Conservation (phyloP, 23 tunicate genomes). For the Trididemnum miniatum region DNA sequence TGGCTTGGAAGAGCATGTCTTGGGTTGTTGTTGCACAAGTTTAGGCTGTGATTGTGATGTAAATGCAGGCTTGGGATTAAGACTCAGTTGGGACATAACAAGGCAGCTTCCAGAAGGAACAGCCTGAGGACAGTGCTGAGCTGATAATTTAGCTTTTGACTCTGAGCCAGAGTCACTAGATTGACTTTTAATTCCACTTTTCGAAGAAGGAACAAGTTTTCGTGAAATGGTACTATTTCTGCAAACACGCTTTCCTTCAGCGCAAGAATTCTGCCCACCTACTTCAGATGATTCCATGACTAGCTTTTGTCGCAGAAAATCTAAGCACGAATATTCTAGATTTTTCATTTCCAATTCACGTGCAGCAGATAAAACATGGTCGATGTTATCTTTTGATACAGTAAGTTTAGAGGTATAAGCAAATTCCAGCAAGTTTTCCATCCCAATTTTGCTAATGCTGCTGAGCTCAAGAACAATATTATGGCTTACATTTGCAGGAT, state of each 20-base stretch:
- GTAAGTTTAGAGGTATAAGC: constrained; percentile 93
- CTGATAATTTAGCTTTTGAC: neutral
- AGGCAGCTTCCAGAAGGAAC: constrained; percentile 35
- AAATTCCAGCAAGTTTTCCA: constrained; percentile 80
- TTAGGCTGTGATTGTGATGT: neutral
- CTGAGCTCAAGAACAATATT: constrained; percentile 90
- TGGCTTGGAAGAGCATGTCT: neutral
- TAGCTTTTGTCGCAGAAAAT: constrained; percentile 66
- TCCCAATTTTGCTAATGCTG: constrained; percentile 56
- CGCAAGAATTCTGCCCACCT: neutral
- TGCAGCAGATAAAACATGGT: constrained; percentile 77
- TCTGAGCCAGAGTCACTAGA: neutral
- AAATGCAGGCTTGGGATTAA: constrained; percentile 34
- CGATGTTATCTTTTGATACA: constrained; percentile 59
- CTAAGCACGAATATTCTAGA: constrained; percentile 84
- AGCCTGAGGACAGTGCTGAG: neutral
- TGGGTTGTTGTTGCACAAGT: neutral
- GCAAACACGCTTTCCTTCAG: constrained; percentile 47
- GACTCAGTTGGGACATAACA: constrained; percentile 53
- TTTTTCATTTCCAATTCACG: constrained; percentile 77
- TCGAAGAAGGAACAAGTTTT: constrained; percentile 18
- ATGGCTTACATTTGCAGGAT: constrained; percentile 89
- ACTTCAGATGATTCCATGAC: constrained; percentile 36
- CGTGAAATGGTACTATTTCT: constrained; percentile 70
- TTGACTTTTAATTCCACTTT: neutral